Conservation (phyloP, 2,113 vertebrate genomes). For the Piprites chloris region DNA sequence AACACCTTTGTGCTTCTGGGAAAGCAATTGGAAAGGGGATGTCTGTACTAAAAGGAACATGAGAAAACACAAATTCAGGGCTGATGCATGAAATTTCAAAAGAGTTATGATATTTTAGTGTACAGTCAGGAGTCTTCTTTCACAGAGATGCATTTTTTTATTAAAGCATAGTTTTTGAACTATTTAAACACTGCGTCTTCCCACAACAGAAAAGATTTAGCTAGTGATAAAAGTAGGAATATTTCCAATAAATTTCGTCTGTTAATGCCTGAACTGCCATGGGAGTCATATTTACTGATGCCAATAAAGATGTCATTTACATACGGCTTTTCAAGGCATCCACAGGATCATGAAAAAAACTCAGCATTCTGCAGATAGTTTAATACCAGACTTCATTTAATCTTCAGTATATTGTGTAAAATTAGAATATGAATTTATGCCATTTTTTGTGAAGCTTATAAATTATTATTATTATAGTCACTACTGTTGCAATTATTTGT, state of each 20-base stretch:
- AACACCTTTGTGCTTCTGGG: conserved; percentile 33
- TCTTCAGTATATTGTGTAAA: background rate
- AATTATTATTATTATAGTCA: background rate
- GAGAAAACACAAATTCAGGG: background rate
- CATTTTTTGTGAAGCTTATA: background rate
- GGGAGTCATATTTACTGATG: background rate
- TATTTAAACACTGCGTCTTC: background rate
- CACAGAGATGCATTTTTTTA: background rate
- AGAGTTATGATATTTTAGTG: background rate
- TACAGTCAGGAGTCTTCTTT: background rate
- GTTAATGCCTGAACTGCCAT: background rate
- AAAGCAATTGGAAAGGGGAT: conserved; percentile 51
- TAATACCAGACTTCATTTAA: background rate
- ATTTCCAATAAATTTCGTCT: background rate
- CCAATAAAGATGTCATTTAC: background rate
- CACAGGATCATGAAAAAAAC: background rate
- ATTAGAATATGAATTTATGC: background rate
- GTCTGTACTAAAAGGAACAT: conserved; percentile 2
- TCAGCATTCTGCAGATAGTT: background rate
- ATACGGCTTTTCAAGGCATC: background rate
- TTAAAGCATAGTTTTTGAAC: background rate
- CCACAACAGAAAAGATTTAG: background rate
- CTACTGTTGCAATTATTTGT: background rate
- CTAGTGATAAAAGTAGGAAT: background rate
- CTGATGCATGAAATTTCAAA: background rate